Evolutionary conservation across 2,888 invertebrate species (phyloP), one percentile per base, ranked within the genome.

Genomic region (Ryuthela nishihirai): DNA sequence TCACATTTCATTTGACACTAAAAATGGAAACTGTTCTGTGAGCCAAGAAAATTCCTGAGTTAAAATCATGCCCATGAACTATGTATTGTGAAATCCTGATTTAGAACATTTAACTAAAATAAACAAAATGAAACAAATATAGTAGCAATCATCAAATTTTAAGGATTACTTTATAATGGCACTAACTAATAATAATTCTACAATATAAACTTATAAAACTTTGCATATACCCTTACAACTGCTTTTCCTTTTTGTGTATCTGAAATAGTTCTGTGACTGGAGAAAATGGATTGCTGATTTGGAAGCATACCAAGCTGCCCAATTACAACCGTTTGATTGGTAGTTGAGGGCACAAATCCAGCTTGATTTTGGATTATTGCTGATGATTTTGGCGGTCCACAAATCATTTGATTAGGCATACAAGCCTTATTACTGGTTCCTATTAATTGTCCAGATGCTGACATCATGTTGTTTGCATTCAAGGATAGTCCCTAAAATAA

Each of bases 321-420:
- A 52, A 74, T 71, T 6, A 74, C 71, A 62, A 74, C 69, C 12
- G 72, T 72, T 55, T 72, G 73, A 59, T 72, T 73, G 23, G 69
- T 52, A 38, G 64, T 53, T 15, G 34, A 17, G 18, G 64, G 62
- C 20, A 67, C 64, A 70, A 88, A 32, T 86, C 83, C 21, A 85
- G 86, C 56, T 85, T 85, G 17, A 85, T 85, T 47, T 79, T 70
- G 81, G 77, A 75, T 83, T 81, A 62, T 50, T 12, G 39, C 26
- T 24, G 63, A 84, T 70, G 83, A 84, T 70, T 87, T 86, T 3
- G 85, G 78, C 26, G 53, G 47, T 0, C 87, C 84, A 5, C 81
- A 78, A 36, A 91, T 76, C 88, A 91, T 89, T 70, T 90, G 90
- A 42, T 87, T 83, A 1, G 76, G 75, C 73, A 87, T 88, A 73